Base-by-base conservation (phyloP, 2,113 vertebrate species). In the Ceuthmochares aereus region DNA sequence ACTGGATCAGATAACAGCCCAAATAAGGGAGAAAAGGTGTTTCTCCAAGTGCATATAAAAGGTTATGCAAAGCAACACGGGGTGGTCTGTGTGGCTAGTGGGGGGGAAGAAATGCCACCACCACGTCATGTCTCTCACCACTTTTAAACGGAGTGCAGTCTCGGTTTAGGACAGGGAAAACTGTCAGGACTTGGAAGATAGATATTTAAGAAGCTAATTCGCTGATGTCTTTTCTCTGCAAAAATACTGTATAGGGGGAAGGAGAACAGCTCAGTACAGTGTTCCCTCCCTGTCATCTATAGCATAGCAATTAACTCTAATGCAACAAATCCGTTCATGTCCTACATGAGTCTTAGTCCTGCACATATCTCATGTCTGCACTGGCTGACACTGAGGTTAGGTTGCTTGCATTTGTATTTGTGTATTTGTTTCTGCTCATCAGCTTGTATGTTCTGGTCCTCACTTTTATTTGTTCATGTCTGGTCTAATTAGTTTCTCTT, bases 241-340 rank as follows among this genome's bases (percentile, higher is more conserved):
- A 9, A 51, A 80, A 20, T 9, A 25, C 51, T 32, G 29, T 58
- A 7, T 3, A 23, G n/a, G 16, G n/a, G 59, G 20, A 64, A 22
- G 8, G 30, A 32, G 16, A 86, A 51, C 22, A 60, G 30, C 12
- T 32, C 18, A 13, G 10, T 43, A n/a, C 30, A 62, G 15, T 22
- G 27, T 40, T 55, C 36, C 75, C 36, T 67, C 49, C 11, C 27
- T 49, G 36, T 74, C 26, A 5, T 12, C 6, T 26, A 20, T 9
- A 62, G 45, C 30, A 51, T 29, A 40, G 8, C 7, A 64, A 42
- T 58, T 78, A 4, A 2, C 30, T 76, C 34, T 25, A 30, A 20
- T 0, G 0, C 23, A 64, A 21, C 19, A 62, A 59, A n/a, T 14
- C 11, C 1, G 1, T 9, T 58, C 1, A 0, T 29, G 14, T 18